Evolutionary conservation across 2,113 vertebrate genomes (phyloP), one percentile per base, ranked within the genome.

Genomic region (Mystacornis crossleyi): DNA sequence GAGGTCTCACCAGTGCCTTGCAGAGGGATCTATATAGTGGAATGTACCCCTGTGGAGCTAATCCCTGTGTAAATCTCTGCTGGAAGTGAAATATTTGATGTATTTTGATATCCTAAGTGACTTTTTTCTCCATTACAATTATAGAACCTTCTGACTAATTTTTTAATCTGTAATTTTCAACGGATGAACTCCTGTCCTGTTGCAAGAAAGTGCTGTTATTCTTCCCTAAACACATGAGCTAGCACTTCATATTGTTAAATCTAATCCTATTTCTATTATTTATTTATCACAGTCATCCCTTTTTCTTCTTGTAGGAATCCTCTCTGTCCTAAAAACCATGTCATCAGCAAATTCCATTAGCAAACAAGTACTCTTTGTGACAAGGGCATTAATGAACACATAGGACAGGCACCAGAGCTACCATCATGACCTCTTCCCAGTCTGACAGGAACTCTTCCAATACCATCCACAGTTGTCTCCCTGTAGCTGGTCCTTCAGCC

Each of bases 221-320:
- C 58, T 82, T 69, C 28, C 71, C n/a, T 86, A 61, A 80, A 83
- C 7, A 75, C 20, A 21, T 2, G 5, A 86, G 19, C 17, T 75
- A 82, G 17, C 25, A 65, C 18, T 73, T 79, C 1, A 0, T 11
- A 53, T 17, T 20, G 14, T 57, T 86, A 82, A 88, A 86, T 60
- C 28, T 24, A 86, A 72, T 43, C 45, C 33, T 80, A 28, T 57
- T 92, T 77, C 28, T 65, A 10, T 75, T 84, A 48, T 23, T 87
- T 70, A 50, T 73, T 50, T 74, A 26, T 33, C 47, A 62, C 8
- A 74, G 17, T 53, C 31, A 61, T 69, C 12, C 11, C 25, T 14
- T 60, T 47, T 62, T 75, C 90, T 80, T 36, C 79, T 79, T 72
- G 28, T 65, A 92, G 67, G 71, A 92, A 65, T 77, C 11, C 31